These are phyloP conservation scores for Himalopsyche tibetana DNA, from an alignment of 2,888 invertebrate species.

Conservation along the genomic window DNA sequence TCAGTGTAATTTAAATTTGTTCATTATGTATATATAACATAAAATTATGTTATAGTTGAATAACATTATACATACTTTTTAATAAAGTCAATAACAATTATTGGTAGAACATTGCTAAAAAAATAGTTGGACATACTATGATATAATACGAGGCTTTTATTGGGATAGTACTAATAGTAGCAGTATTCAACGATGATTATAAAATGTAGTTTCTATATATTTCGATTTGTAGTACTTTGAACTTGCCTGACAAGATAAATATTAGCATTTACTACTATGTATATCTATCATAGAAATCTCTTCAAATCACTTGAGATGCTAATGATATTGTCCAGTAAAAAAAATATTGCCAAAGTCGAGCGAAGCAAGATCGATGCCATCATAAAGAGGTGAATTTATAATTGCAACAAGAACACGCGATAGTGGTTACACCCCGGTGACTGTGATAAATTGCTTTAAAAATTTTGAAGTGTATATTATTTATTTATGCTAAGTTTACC, in stretches of 20 bases:
- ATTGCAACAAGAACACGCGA: conserved; percentile 52
- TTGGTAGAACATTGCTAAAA: too few relatives aligned
- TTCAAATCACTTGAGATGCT: conserved; percentile 49
- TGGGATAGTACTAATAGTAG: too few relatives aligned
- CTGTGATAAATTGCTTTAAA: conserved; percentile 57
- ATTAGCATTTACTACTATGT: neutral
- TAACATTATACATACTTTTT: too few relatives aligned
- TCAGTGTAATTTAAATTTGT: too few relatives aligned
- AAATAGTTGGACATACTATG: too few relatives aligned
- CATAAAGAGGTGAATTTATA: conserved; percentile 47
- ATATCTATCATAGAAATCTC: conserved; percentile 29
- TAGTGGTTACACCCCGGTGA: conserved; percentile 45
- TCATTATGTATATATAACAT: too few relatives aligned
- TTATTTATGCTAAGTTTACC: conserved; percentile 49
- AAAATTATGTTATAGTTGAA: too few relatives aligned
- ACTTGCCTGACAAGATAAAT: neutral
- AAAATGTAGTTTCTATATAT: too few relatives aligned
- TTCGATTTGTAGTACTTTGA: neutral
- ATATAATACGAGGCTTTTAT: too few relatives aligned
- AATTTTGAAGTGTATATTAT: conserved; percentile 43
- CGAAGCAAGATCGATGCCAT: conserved; percentile 49
- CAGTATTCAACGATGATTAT: too few relatives aligned
- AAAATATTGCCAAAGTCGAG: conserved; percentile 46
- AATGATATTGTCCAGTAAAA: conserved; percentile 59
- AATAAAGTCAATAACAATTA: too few relatives aligned